These are phyloP conservation scores for Habroteleia sp. DNA, from an alignment of 2,888 invertebrate species.

Conservation along the genomic window DNA sequence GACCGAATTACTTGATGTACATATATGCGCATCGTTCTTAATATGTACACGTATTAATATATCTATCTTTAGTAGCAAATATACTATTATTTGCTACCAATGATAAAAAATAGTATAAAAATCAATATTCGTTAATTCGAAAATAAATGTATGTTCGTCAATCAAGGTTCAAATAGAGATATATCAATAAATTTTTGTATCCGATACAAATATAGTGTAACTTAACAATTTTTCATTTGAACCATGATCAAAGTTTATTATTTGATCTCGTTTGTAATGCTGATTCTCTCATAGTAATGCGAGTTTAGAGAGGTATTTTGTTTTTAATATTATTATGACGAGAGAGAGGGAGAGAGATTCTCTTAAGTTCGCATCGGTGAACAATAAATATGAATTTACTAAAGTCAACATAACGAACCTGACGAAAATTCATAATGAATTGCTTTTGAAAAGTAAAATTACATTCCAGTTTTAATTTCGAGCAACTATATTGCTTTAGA, in stretches of 20 bases:
- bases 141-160: slow-evolving; percentile 49
- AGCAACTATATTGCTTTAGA: slow-evolving; percentile 49
- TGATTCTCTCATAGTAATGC: slow-evolving; percentile 54
- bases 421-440: slow-evolving; percentile 15
- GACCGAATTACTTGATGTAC: slow-evolving; percentile 50
- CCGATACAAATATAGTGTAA: slow-evolving; percentile 15
- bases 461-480: slow-evolving; percentile 25
- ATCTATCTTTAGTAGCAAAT: slow-evolving; percentile 52
- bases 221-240: slow-evolving; percentile 45
- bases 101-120: slow-evolving; percentile 46
- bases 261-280: slow-evolving; percentile 52
- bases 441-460: slow-evolving; percentile 8
- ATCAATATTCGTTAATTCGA: slow-evolving; percentile 44
- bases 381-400: slow-evolving; percentile 68
- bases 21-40: slow-evolving; percentile 43
- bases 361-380: slow-evolving; percentile 62
- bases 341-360: no score
- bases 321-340: slow-evolving; percentile 54
- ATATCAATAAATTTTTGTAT: slow-evolving; percentile 9
- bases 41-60: slow-evolving; percentile 59
- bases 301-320: slow-evolving; percentile 56
- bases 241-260: slow-evolving; percentile 58
- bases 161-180: slow-evolving; percentile 59
- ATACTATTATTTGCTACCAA: slow-evolving; percentile 34
- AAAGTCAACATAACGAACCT: slow-evolving; percentile 58